Base-by-base conservation (phyloP, 2,797 vertebrate genomes). In the Channa striata region DNA sequence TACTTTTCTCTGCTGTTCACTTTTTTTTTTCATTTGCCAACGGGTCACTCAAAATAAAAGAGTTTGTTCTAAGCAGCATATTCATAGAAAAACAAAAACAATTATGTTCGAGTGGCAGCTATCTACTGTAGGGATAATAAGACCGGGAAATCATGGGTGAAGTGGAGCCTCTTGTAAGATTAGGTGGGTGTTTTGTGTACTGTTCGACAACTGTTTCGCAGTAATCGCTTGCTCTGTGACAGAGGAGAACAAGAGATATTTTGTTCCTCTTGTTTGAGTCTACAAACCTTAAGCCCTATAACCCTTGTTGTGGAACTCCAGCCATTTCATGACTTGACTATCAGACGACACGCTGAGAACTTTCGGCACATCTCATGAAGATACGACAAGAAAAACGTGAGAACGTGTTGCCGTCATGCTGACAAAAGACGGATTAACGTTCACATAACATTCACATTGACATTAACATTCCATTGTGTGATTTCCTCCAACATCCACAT, bases 101-200 rank as follows among this genome's bases (percentile, higher is more conserved):
- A 20, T 70, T 21, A 7, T 58, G 36, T 12, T 8, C 3, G 43
- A 86, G 78, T 61, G 71, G 66, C 39, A 40, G 34, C 67, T 65
- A 50, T 39, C 52, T 30, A 34, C 19, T 59, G 54, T 23, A 10
- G 46, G 5, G 1, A 76, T 37, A 74, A 79, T 62, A 56, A 66
- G 51, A 59, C 63, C 71, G 65, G 70, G 50, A 47, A 79, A 73
- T 81, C 30, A 62, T 6, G 25, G 52, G 57, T 78, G 30, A 82
- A 84, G 81, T 59, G 62, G 59, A 73, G 47, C 62, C 80, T 72
- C 34, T 80, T 20, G 10, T 74, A n/a, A 56, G 20, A 81, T 62
- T 42, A 63, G 23, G 81, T 68, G 68, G 71, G 65, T 56, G 73
- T 83, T 87, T 63, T 69, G n/a, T 75, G 21, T 14, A 21, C 11